These are phyloP conservation scores for Semotilus atromaculatus DNA, from an alignment of 2,797 vertebrate species.

Conservation along the genomic window DNA sequence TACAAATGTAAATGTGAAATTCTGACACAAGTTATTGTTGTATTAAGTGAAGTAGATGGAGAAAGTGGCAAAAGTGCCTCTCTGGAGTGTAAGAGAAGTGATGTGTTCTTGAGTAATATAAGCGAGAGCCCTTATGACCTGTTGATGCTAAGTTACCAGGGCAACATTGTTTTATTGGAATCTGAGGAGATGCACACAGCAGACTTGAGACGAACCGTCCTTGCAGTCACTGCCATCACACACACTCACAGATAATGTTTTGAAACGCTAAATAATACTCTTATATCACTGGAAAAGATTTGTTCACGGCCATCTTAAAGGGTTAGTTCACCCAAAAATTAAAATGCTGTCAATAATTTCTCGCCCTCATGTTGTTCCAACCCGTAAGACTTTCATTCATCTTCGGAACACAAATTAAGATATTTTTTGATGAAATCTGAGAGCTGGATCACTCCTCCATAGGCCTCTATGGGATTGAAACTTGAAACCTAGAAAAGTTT, in stretches of 20 bases:
- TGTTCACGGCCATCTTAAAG: not conserved
- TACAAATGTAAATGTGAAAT: not conserved
- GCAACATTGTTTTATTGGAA: conserved; percentile 58
- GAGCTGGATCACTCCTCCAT: too few relatives aligned
- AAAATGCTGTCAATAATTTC: too few relatives aligned
- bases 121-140: conserved; percentile 55
- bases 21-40: not conserved
- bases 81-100: conserved; percentile 50
- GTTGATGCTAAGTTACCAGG: conserved; percentile 57
- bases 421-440: too few relatives aligned
- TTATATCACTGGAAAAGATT: not conserved
- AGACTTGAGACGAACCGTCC: conserved; percentile 41
- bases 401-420: too few relatives aligned
- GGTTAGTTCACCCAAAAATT: too few relatives aligned
- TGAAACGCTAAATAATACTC: not conserved
- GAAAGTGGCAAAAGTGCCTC: not conserved
- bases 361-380: too few relatives aligned
- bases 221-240: not conserved
- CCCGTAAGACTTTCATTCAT: too few relatives aligned
- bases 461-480: too few relatives aligned
- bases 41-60: not conserved
- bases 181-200: conserved; percentile 36
- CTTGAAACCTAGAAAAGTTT: too few relatives aligned
- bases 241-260: not conserved
- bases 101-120: conserved; percentile 28